phyloP scores from a whole-genome alignment of 2,797 vertebrate genomes.

The Vipera latastei region DNA sequence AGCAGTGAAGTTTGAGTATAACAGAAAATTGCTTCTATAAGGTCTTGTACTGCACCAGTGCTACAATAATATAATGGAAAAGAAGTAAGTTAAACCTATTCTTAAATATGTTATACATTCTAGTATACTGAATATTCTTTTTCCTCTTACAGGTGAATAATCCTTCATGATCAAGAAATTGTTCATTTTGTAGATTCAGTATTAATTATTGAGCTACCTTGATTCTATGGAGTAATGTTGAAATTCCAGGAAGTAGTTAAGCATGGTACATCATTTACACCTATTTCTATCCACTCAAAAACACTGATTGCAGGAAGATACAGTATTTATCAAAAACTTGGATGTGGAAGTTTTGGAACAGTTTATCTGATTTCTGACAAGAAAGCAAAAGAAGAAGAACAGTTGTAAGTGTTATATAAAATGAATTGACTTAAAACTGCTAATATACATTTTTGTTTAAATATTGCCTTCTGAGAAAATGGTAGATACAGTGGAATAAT shows the following conservation, averaged over 20 bases:
- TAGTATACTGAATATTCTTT: neutral
- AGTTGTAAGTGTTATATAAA: constrained; percentile 71
- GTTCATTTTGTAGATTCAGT: constrained; percentile 22
- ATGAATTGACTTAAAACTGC: neutral
- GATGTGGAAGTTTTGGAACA: constrained; percentile 80
- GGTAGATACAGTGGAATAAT: neutral
- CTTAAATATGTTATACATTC: neutral
- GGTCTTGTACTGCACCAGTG: neutral
- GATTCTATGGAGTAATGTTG: constrained; percentile 63
- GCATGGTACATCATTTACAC: constrained; percentile 21
- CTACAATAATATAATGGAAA: neutral
- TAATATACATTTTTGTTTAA: neutral
- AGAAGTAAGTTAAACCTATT: neutral
- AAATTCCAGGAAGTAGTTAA: constrained; percentile 72
- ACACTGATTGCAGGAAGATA: constrained; percentile 75
- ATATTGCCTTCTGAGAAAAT: neutral
- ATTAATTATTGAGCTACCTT: constrained; percentile 8
- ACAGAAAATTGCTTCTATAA: neutral
- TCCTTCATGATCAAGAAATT: constrained; percentile 32
- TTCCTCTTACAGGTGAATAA: constrained; percentile 40
- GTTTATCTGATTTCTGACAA: constrained; percentile 80
- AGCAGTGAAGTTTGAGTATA: neutral
- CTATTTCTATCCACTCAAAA: constrained; percentile 45
- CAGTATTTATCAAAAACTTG: constrained; percentile 71
- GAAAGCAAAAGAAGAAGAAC: constrained; percentile 72